Percentiles rank a stretch among this genome's conserved stretches.
Conservation (phyloP, 2,113 vertebrate genomes). For the Actinemys pallida region DNA sequence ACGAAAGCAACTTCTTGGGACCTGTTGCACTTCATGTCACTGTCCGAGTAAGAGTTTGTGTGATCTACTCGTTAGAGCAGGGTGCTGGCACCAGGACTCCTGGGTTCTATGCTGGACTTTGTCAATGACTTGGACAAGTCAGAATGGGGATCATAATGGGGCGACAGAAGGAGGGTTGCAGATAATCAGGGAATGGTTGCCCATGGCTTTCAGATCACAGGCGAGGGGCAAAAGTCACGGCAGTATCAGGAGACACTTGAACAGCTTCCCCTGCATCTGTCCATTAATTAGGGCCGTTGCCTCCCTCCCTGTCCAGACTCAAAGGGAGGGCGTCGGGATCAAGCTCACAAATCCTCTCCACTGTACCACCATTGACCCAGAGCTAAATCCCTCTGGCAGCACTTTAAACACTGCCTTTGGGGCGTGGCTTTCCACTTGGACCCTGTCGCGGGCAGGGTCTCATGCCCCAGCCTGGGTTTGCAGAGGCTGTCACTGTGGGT, state of each 20-base stretch:
- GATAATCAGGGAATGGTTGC: neutral
- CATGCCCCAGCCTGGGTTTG: neutral
- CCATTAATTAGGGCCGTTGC: neutral
- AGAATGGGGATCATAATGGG: neutral
- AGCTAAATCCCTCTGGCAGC: neutral
- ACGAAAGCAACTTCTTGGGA: neutral
- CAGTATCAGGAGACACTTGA: neutral
- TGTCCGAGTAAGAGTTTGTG: neutral
- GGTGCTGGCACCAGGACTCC: neutral
- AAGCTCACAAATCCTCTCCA: neutral
- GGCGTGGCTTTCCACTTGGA: neutral
- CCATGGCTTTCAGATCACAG: neutral
- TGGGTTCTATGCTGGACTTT: neutral
- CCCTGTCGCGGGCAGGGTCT: neutral
- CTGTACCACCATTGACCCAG: too few species aligned
- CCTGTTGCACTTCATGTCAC: neutral
- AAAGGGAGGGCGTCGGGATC: neutral
- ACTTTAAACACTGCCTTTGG: neutral
- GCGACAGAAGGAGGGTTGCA: neutral
- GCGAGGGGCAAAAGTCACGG: neutral
- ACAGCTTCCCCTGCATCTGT: neutral
- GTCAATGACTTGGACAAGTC: neutral
- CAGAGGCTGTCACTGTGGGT: neutral
- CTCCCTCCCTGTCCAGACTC: neutral
- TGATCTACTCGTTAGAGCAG: neutral